Conservation (phyloP, 2,888 invertebrate species). For the Hypselothyrea guttata region DNA sequence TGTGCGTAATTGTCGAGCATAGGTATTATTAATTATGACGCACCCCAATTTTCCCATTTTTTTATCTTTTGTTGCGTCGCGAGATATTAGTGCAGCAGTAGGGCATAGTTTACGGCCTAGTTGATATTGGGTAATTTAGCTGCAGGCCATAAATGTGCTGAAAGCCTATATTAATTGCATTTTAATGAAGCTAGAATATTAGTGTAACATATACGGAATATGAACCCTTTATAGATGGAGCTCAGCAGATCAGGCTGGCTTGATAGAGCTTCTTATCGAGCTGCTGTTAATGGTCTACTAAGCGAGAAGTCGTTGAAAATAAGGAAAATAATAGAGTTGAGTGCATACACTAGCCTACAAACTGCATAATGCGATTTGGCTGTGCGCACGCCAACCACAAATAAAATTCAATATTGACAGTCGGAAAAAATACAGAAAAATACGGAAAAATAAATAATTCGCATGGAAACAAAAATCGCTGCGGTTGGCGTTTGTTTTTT, state of each 20-base stretch:
- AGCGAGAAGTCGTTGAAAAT: neutral
- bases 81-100: slow-evolving; percentile 2
- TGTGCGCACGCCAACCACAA: slow-evolving; percentile 51
- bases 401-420: slow-evolving; percentile 69
- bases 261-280: slow-evolving; percentile 22
- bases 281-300: neutral
- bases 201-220: slow-evolving; percentile 17
- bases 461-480: slow-evolving; percentile 41
- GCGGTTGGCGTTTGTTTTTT: slow-evolving; percentile 62
- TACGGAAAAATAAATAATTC: slow-evolving; percentile 32
- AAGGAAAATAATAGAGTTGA: neutral
- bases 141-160: slow-evolving; percentile 58
- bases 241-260: slow-evolving; percentile 12
- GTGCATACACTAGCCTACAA: slow-evolving; percentile 7
- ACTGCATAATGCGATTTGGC: slow-evolving; percentile 16
- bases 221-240: slow-evolving; percentile 32
- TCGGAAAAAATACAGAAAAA: slow-evolving; percentile 21
- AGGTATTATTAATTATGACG: slow-evolving; percentile 72
- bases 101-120: slow-evolving; percentile 1
- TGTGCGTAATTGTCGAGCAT: slow-evolving; percentile 41
- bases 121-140: slow-evolving; percentile 36
- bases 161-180: slow-evolving; percentile 74
- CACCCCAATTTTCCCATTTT: slow-evolving; percentile 52
- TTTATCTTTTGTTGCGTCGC: slow-evolving; percentile 2
- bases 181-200: slow-evolving; percentile 63